Evolutionary conservation across 2,797 vertebrate species (phyloP).

Genomic region (Leptatherina wallacei): DNA sequence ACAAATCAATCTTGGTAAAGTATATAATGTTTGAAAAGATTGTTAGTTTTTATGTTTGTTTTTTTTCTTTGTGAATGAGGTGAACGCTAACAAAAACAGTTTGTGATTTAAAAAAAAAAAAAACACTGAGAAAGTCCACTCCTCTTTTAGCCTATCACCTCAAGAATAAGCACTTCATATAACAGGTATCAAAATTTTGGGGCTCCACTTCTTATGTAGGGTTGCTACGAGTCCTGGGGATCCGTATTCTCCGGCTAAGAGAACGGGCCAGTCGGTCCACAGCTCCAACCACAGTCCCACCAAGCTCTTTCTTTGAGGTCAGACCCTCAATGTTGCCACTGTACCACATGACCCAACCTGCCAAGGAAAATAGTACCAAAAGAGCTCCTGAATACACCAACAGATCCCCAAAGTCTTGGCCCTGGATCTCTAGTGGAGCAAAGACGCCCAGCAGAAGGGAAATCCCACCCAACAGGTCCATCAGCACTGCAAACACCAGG

Average conservation of each 20-base stretch:
- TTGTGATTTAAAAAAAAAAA: background rate
- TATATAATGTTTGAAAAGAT: background rate
- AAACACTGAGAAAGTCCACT: constrained; percentile 8
- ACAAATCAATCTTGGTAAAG: background rate
- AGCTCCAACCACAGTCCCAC: constrained; percentile 74
- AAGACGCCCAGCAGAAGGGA: constrained; percentile 88
- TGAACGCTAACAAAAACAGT: background rate
- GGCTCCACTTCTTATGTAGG: constrained; percentile 47
- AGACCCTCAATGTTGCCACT: constrained; percentile 93
- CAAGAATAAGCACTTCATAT: background rate
- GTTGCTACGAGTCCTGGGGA: constrained; percentile 69
- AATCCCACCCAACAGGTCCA: constrained; percentile 86
- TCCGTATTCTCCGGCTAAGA: constrained; percentile 82
- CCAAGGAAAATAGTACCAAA: constrained; percentile 87
- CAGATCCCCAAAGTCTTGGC: constrained; percentile 89
- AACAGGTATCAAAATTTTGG: background rate
- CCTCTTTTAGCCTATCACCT: background rate
- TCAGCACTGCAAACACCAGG: constrained; percentile 86
- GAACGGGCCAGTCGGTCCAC: constrained; percentile 87
- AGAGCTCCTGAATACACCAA: constrained; percentile 89
- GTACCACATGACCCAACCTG: constrained; percentile 93
- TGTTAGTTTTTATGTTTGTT: background rate
- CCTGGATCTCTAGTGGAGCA: constrained; percentile 85
- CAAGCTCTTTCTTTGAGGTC: constrained; percentile 80
- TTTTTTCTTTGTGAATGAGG: background rate